phyloP scores from a whole-genome alignment of 2,113 vertebrate genomes.

The Pleuronectes platessa region DNA sequence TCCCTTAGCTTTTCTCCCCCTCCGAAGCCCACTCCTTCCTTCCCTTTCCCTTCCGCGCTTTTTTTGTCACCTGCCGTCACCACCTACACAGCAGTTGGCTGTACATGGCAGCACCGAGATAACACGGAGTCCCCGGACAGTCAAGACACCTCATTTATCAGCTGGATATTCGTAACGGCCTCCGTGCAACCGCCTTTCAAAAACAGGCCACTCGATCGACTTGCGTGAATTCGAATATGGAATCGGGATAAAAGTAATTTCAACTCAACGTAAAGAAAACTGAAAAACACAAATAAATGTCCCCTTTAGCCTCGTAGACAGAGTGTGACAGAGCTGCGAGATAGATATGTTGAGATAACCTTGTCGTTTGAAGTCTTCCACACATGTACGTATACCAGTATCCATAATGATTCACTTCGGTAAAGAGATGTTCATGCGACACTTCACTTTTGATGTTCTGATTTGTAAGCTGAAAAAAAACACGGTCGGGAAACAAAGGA shows the following conservation, averaged over 20 bases:
- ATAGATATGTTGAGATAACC: not conserved
- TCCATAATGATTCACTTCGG: constrained; percentile 12
- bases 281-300: not conserved
- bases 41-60: constrained; percentile 41
- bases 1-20: constrained; percentile 28
- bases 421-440: constrained; percentile 21
- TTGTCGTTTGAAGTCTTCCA: constrained; percentile 12
- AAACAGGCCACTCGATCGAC: constrained; percentile 31
- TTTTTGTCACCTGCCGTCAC: constrained; percentile 75
- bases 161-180: constrained; percentile 51
- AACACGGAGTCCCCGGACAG: constrained; percentile 62
- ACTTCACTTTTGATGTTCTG: constrained; percentile 32
- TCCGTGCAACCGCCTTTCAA: constrained; percentile 25
- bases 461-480: constrained; percentile 33
- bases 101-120: constrained; percentile 64
- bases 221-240: constrained; percentile 19
- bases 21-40: constrained; percentile 25
- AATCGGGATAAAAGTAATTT: constrained; percentile 13
- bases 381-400: not conserved
- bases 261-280: not conserved
- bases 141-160: constrained; percentile 73
- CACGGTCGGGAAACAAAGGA: constrained; percentile 32
- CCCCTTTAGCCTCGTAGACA: not conserved
- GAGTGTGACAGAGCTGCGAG: not conserved
- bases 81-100: constrained; percentile 67